Percentiles rank a stretch among this genome's conserved stretches.
Conservation (phyloP, 2,888 invertebrate species). For the Chymomyza procnemis region DNA sequence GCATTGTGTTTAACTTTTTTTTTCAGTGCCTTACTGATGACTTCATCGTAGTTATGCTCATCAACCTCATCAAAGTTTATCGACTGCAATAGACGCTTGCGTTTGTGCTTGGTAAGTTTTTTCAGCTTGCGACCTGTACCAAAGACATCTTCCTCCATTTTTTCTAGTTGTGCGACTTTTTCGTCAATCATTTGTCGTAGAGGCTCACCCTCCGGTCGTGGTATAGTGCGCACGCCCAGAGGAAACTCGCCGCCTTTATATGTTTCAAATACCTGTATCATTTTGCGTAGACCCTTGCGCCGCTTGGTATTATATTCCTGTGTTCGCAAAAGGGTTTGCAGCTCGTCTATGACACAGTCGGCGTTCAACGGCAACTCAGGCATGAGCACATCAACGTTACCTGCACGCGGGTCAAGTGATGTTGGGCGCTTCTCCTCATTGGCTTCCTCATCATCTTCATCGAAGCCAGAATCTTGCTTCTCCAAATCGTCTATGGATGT, state of each 20-base stretch:
- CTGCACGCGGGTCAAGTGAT: slow-evolving; percentile 87
- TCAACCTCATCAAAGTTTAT: slow-evolving; percentile 72
- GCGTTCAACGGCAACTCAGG: slow-evolving; percentile 85
- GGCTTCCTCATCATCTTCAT: slow-evolving; percentile 77
- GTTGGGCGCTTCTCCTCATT: slow-evolving; percentile 46
- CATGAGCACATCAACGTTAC: slow-evolving; percentile 86
- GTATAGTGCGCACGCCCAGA: slow-evolving; percentile 81
- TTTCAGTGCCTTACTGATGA: slow-evolving; percentile 59
- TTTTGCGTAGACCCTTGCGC: slow-evolving; percentile 80
- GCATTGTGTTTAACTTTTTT: slow-evolving; percentile 65
- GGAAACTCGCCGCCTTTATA: slow-evolving; percentile 84
- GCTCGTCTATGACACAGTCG: slow-evolving; percentile 80
- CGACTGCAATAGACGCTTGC: slow-evolving; percentile 72
- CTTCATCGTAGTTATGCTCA: slow-evolving; percentile 74
- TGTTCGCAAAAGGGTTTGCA: slow-evolving; percentile 80
- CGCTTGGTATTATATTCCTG: slow-evolving; percentile 80
- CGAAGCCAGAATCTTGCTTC: slow-evolving; percentile 77
- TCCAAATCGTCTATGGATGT: slow-evolving; percentile 84
- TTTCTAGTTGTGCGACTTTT: slow-evolving; percentile 78
- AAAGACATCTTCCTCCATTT: slow-evolving; percentile 80
- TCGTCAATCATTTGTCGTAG: slow-evolving; percentile 67
- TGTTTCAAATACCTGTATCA: slow-evolving; percentile 79
- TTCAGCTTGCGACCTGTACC: slow-evolving; percentile 75
- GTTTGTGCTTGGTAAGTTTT: slow-evolving; percentile 78
- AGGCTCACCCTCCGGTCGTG: slow-evolving; percentile 74